Evolutionary conservation across 2,113 vertebrate genomes (phyloP), one percentile per base, ranked within the genome.

Genomic region (Periophthalmodon schlosseri): DNA sequence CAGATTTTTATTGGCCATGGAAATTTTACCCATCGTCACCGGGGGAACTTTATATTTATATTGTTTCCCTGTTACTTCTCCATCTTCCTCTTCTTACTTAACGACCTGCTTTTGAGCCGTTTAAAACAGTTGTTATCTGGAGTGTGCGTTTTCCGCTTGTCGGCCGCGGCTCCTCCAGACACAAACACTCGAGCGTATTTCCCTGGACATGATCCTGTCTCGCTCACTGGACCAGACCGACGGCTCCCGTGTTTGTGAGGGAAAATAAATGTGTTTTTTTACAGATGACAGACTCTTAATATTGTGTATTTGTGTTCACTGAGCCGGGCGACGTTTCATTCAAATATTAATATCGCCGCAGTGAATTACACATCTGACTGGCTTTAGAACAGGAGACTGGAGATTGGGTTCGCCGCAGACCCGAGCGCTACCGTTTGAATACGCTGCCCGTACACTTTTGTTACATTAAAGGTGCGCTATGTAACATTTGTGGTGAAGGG

Each of bases 251-350:
- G 61, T 39, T 64, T 64, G 28, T 36, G 61, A 64, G 18, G 18
- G 61, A 36, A 64, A 36, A 64, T 64, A 64, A 64, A 64, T 64
- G 61, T 64, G 61, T 64, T 64, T 64, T 64, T 64, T 64, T 64
- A 64, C 61, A 64, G 61, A 34, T 64, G 61, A 64, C 61, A 11
- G 61, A 34, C 33, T 36, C 61, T 36, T 64, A 36, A 64, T 64
- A 64, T 36, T 64, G 33, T 63, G 24, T 36, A 33, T 64, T 9
- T 64, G 28, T 64, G 61, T 64, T 63, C 18, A 28, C 61, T 33
- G 28, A 64, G 6, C 33, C 61, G 20, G 28, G 20, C 36, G 61
- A 64, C 36, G 61, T 64, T 64, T 36, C 61, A 34, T 64, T 64
- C 61, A 64, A 39, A 64, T 39, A 64, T 64, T 64, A 64, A 64